Conservation (phyloP, 2,797 vertebrate species). For the Gallinago stenura region DNA sequence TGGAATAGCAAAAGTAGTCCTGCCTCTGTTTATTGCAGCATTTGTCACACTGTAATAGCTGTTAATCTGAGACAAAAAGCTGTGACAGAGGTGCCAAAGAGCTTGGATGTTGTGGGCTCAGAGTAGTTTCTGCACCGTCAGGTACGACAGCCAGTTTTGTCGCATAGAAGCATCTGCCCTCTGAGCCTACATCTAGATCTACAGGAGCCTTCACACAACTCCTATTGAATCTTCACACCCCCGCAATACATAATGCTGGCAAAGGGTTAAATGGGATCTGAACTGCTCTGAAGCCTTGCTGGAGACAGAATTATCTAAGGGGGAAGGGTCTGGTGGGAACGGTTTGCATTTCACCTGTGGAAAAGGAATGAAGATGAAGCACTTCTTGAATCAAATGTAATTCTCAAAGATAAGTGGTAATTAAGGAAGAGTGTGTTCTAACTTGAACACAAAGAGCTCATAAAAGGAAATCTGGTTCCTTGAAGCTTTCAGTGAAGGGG, state of each 20-base stretch:
- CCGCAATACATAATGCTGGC: fast-evolving
- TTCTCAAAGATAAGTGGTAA: constrained; percentile 34
- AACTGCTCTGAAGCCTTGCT: background rate
- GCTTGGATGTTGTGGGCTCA: background rate
- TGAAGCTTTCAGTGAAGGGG: constrained; percentile 1
- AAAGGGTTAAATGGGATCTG: background rate
- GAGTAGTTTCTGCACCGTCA: background rate
- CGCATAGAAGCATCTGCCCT: background rate
- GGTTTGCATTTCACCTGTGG: constrained; percentile 5
- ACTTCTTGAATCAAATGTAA: background rate
- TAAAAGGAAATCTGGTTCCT: constrained; percentile 53
- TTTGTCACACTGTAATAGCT: background rate
- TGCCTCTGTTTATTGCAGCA: background rate
- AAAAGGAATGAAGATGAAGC: constrained; percentile 18
- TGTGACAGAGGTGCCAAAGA: background rate
- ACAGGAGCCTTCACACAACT: background rate
- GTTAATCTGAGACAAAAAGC: background rate
- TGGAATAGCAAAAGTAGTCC: background rate
- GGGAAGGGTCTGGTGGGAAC: background rate
- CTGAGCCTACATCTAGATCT: background rate
- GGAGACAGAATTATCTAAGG: background rate
- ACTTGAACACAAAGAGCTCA: constrained; percentile 41
- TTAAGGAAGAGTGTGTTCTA: constrained; percentile 39
- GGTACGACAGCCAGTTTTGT: background rate
- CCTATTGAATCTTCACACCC: background rate